Evolutionary conservation across 2,113 vertebrate genomes (phyloP).

Genomic region (Lethenteron camtschaticum): DNA sequence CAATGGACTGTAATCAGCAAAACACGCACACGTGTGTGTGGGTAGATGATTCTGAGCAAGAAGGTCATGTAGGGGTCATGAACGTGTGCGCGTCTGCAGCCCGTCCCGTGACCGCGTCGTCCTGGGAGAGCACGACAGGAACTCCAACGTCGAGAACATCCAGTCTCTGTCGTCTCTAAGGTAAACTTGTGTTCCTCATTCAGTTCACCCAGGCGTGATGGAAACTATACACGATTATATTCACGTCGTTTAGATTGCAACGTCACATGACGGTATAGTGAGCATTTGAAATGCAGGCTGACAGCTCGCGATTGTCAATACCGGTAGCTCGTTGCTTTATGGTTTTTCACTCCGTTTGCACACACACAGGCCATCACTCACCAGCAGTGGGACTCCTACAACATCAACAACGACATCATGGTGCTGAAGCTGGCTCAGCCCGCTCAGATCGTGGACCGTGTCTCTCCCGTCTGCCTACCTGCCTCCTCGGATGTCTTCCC

Average conservation of each 20-base stretch:
- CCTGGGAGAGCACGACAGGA: conserved; percentile 1
- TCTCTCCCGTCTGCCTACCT: conserved; percentile 42
- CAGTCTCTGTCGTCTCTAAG: conserved; percentile 1
- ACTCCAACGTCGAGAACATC: neutral
- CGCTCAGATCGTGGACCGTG: conserved; percentile 18
- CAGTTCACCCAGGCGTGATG: no score
- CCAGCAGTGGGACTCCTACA: conserved; percentile 33
- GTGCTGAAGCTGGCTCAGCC: conserved; percentile 44
- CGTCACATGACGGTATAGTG: no score
- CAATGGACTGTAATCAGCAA: neutral
- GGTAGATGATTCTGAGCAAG: conserved; percentile 1
- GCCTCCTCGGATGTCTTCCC: conserved; percentile 21
- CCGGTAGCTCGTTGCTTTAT: no score
- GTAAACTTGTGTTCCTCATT: neutral
- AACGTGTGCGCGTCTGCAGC: no score
- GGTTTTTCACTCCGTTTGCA: no score
- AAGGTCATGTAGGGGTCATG: no score
- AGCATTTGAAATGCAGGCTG: no score
- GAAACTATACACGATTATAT: no score
- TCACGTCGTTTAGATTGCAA: no score
- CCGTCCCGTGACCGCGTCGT: neutral
- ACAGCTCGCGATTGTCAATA: no score
- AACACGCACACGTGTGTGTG: neutral
- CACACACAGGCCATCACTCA: conserved; percentile 33
- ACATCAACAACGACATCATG: conserved; percentile 43